These are phyloP conservation scores for Tachina grossa DNA, from an alignment of 2,888 invertebrate species.

Conservation along the genomic window DNA sequence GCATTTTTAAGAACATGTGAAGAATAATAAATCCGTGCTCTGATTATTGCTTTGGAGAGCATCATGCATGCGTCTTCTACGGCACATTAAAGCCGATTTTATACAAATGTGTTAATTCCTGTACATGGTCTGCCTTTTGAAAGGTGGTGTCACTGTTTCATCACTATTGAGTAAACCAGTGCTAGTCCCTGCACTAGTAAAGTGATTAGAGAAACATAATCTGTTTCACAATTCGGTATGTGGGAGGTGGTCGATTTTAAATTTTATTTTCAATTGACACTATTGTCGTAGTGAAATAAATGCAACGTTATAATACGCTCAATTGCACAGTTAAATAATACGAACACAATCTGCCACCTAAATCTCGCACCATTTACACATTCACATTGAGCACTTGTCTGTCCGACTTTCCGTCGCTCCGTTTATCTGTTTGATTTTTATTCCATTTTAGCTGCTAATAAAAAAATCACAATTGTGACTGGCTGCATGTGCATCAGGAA, in stretches of 20 bases:
- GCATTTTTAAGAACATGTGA: too few species aligned
- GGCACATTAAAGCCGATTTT: too few species aligned
- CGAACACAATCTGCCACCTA: constrained; percentile 49
- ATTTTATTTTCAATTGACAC: constrained; percentile 52
- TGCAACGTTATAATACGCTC: constrained; percentile 62
- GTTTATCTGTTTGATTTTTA: constrained; percentile 15
- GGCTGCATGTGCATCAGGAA: neutral
- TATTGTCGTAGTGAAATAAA: constrained; percentile 44
- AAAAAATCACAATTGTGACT: constrained; percentile 1
- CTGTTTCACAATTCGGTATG: constrained; percentile 11
- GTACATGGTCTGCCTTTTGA: too few species aligned
- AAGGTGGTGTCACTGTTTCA: neutral
- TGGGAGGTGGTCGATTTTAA: constrained; percentile 9
- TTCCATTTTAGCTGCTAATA: neutral
- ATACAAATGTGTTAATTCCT: too few species aligned
- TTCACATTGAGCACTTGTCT: neutral
- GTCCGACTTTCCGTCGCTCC: neutral
- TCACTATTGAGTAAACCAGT: neutral
- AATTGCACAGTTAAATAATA: constrained; percentile 72
- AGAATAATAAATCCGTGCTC: too few species aligned
- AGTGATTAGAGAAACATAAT: constrained; percentile 17
- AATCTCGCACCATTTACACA: constrained; percentile 8
- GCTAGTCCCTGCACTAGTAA: neutral
- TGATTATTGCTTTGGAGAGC: too few species aligned
- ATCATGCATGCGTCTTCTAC: too few species aligned